Evolutionary conservation across 64 coral and sea anemone species (phyloP), one percentile per base, ranked within the genome.

Genomic region (Stichodactyla helianthus): DNA sequence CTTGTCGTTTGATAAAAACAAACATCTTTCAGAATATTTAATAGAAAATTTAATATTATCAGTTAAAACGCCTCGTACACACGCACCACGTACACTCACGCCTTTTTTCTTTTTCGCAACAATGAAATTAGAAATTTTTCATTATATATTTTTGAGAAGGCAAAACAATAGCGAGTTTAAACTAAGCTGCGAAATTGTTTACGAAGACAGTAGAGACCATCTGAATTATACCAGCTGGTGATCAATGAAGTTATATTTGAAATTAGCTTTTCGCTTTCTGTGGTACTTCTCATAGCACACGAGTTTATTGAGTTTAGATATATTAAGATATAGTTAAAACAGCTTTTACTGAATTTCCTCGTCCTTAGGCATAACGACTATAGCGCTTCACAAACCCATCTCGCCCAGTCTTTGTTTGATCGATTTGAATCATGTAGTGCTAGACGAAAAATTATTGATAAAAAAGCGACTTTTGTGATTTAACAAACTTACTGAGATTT

Each of bases 221-320:
- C 77, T 79, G 77, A 79, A 79, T 79, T 79, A 50, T 52, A 35
- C 27, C 77, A 79, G 77, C 77, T 79, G 77, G 28, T 44, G 10
- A 79, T 31, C 11, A 79, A 79, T 79, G 28, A 79, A 52, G 28
- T 44, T 44, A 35, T 44, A 44, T 50, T 35, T 11, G 50, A 79
- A 79, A 79, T 79, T 31, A 44, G 27, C 10, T 12, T 44, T 79
- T 52, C 28, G 26, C 9, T 79, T 79, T 79, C 25, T 79, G 77
- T 79, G 63, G 63, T 26, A 20, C 19, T 7, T 23, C 8, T 20
- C 7, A 68, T 68, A 23, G 63, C 63, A 68, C 19, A 58, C 55
- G 55, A 68, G 63, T 23, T 68, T 20, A 68, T 68, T 68, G 63
- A 22, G n/a, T 22, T 9, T 58, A 58, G 55, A 22, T 68, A 20